Evolutionary conservation across 2,797 vertebrate species (phyloP), one percentile per base, ranked within the genome.

Genomic region (Sorex maritimensis): DNA sequence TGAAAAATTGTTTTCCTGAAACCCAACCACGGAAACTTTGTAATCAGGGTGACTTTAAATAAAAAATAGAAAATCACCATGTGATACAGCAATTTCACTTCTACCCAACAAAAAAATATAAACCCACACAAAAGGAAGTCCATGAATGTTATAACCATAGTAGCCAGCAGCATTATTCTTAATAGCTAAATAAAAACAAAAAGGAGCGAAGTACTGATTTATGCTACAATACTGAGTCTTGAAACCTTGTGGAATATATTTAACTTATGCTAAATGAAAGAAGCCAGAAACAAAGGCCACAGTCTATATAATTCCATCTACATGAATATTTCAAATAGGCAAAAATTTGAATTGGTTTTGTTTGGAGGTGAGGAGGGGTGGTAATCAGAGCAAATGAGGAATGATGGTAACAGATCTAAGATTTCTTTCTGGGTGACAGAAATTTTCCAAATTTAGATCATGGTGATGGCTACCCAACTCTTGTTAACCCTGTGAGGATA

Each of bases 161-260:
- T 44, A 44, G 34, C 46, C 1, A 69, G 46, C 41, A 87, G 12
- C n/a, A 85, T 78, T 77, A 90, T 78, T 41, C 63, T 73, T 52
- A 92, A 78, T 2, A 77, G 82, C 2, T 67, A 88, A 85, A 52
- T n/a, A 86, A 78, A 73, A 93, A 72, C 41, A 21, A 94, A 86
- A 74, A 88, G 19, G 49, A 81, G 63, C 85, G 11, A 90, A 86
- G 52, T 72, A 78, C 26, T 77, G 19, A 85, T 21, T 63, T 11
- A 81, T 69, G 28, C 30, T 58, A 71, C 49, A 79, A 87, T 86
- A 82, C 21, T 65, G 41, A 92, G 58, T n/a, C 65, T 21, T 90
- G 34, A 94, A 87, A 68, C 90, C 5, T 69, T 34, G 30, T 38
- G 30, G 19, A 71, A 28, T 28, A 28, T 68, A 13, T 21, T 7